Evolutionary conservation across 1,140 invertebrate genomes (phyloP).

Genomic region (Brachionus calyciflorus): DNA sequence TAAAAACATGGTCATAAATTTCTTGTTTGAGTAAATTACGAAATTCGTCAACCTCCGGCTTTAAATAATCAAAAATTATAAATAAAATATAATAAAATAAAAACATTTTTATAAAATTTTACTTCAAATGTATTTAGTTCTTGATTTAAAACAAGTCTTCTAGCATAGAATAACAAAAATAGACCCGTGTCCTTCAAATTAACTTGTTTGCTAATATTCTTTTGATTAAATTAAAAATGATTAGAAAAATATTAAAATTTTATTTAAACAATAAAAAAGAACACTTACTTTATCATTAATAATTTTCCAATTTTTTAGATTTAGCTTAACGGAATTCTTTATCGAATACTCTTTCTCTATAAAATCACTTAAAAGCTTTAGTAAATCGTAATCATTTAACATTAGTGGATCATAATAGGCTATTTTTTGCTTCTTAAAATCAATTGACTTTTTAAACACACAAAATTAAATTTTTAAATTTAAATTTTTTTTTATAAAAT

Average conservation of each 20-base stretch:
- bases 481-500: background rate
- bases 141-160: background rate
- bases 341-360: slow-evolving; percentile 29
- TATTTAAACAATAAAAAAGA: background rate
- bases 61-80: background rate
- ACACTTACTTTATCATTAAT: background rate
- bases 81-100: no score
- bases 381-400: slow-evolving; percentile 25
- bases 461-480: background rate
- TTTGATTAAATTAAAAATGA: background rate
- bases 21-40: background rate
- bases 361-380: slow-evolving; percentile 27
- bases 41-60: background rate
- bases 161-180: slow-evolving; percentile 3
- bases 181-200: background rate
- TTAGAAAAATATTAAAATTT: background rate
- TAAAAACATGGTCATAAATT: slow-evolving; percentile 9
- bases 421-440: slow-evolving; percentile 36
- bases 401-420: slow-evolving; percentile 18
- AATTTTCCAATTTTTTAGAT: slow-evolving; percentile 16
- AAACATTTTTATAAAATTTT: no score
- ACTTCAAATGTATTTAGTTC: background rate
- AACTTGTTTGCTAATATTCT: background rate
- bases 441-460: background rate
- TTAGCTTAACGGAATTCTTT: background rate